Base-by-base conservation (phyloP, 1,140 invertebrate genomes). In the Ptiloglossa arizonensis region DNA sequence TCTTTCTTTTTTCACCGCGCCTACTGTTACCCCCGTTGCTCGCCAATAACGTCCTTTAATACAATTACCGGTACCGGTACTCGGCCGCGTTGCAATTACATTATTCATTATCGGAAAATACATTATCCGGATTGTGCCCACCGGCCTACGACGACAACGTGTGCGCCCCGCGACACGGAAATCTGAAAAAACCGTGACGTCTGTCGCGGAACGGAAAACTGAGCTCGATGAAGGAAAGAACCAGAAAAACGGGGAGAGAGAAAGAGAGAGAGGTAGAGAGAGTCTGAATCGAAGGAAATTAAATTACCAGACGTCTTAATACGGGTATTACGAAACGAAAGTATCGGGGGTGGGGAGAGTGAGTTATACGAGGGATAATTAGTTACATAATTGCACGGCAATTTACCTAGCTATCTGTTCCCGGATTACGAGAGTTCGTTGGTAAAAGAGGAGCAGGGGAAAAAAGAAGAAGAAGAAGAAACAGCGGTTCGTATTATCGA, bases 41-140 rank as follows among this genome's bases (percentile, higher is more conserved):
- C 50, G 54, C 63, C 66, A 72, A 81, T 85, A 71, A 56, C 56
- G 71, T 74, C 67, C 52, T 62, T 68, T 80, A 83, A 84, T 75
- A 52, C 79, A 76, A 84, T 84, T 80, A 79, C 54, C 62, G 50
- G 41, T 50, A 81, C 38, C 56, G 32, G 70, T 41, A 63, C 27
- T 38, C 29, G 54, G 17, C 19, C 50, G 22, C 6, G 15, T 38
- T 50, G 80, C 56, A 72, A 78, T 83, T 83, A 83, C 75, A 41
- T 82, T 82, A 82, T 83, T 73, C 73, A 82, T 78, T 78, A 82
- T 71, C 50, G 70, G 74, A 15, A 52, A 68, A 60, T 68, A 78
- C 67, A 72, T 78, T 83, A 78, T 17, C 48, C 5, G 48, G 52
- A 68, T 68, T 35, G 63, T 6, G 35, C 11, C n/a, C n/a, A n/a